Evolutionary conservation across 2,888 invertebrate species (phyloP).

Genomic region (Tenthredo amoena): DNA sequence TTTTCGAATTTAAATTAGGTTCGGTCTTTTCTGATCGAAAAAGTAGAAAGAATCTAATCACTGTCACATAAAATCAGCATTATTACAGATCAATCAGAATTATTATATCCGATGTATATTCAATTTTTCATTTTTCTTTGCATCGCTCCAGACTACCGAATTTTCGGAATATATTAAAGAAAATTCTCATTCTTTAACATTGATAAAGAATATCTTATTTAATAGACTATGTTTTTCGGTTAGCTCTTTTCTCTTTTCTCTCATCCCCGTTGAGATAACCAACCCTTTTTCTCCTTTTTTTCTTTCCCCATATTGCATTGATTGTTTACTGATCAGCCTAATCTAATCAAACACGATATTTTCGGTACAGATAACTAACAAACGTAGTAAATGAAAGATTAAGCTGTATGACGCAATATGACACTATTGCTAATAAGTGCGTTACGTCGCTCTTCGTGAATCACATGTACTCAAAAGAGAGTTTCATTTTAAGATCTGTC

Average conservation of each 20-base stretch:
- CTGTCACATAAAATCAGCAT: neutral
- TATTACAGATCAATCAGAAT: neutral
- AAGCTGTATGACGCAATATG: neutral
- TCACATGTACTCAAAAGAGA: neutral
- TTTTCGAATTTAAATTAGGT: neutral
- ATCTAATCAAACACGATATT: neutral
- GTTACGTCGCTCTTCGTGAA: neutral
- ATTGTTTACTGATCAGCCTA: neutral
- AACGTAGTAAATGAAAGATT: neutral
- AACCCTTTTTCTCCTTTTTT: neutral
- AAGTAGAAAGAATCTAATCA: neutral
- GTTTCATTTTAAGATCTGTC: neutral
- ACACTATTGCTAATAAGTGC: neutral
- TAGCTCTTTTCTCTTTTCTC: neutral
- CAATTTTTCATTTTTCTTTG: neutral
- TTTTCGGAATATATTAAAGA: too few relatives aligned
- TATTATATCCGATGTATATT: neutral
- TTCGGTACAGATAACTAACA: neutral
- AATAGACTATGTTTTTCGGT: too few relatives aligned
- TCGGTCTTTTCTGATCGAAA: neutral
- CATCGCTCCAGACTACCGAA: neutral
- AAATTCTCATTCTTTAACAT: too few relatives aligned
- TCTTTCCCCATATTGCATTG: neutral
- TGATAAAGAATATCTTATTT: too few relatives aligned
- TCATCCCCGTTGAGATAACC: neutral